Base-by-base conservation (phyloP, 2,888 invertebrate species). In the Lepidochitona cinerea region DNA sequence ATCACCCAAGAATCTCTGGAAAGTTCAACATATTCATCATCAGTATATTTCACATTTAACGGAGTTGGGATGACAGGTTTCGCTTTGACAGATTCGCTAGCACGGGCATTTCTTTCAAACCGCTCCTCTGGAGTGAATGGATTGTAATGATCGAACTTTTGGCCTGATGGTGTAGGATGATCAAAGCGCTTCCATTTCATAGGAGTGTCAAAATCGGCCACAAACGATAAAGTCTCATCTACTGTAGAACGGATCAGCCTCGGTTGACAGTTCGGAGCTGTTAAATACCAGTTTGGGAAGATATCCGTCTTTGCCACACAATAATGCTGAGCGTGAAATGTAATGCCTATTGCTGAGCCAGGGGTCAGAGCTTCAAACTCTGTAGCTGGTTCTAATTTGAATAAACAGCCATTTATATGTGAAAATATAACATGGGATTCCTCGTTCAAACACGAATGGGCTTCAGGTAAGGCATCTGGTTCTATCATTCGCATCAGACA, bases 401-500 rank as follows among this genome's bases (percentile, higher is more conserved):
- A 87, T 37, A 87, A 71, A 33, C 83, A 84, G 26, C 86, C 85
- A 80, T 86, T 86, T 4, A 86, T 77, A 70, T 87, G 87, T 9
- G 79, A 79, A 32, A 87, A 77, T 26, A 75, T 75, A 26, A 87
- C 72, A 1, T 85, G 84, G 49, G 77, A 75, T 35, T 81, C 75
- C 23, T 78, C 71, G 4, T 84, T 77, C 9, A 78, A 73, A 5
- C 79, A 75, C 29, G 79, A 76, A 35, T 76, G 75, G 7, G 79
- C 76, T 37, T 79, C 75, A 0, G 85, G 84, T 0, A 86, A 76
- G 6, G 73, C 71, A 3, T 70, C 77, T 7, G 87, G 86, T 71
- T 87, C 86, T 23, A 87, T 81, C 85, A 87, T 85, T 23, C 86
- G 83, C n/a, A 85, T 76, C 36, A 86, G 86, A 65, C 85, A 85